Percentiles rank a stretch among this genome's conserved stretches.
Evolutionary conservation across 2,888 invertebrate species (phyloP).

Genomic region (Liopterus haemorrhoidalis): DNA sequence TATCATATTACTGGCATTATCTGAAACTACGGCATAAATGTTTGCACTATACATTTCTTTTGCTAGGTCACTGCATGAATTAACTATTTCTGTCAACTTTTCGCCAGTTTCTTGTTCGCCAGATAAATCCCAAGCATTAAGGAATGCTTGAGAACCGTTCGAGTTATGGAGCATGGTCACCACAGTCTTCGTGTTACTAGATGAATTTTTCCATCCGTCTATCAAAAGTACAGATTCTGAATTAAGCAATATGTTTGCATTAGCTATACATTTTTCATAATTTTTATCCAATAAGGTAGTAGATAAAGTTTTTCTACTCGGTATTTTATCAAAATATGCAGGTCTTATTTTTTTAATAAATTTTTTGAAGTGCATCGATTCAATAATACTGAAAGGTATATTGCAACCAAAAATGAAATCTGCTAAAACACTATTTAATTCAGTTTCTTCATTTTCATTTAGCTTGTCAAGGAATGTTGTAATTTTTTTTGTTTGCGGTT

Average conservation of each 20-base stretch:
- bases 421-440: no score
- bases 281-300: conserved; percentile 3
- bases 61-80: conserved; percentile 24
- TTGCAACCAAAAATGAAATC: no score
- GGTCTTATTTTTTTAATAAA: conserved; percentile 1
- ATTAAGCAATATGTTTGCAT: neutral
- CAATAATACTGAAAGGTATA: no score
- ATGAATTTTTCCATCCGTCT: conserved; percentile 25
- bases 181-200: conserved; percentile 19
- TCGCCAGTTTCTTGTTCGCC: conserved; percentile 19
- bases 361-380: conserved; percentile 1
- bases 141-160: conserved; percentile 18
- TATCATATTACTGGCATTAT: conserved; percentile 32
- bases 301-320: neutral
- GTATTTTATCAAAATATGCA: neutral
- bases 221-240: conserved; percentile 1
- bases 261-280: conserved; percentile 8
- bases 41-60: conserved; percentile 22
- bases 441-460: no score
- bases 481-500: no score
- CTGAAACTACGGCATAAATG: conserved; percentile 32
- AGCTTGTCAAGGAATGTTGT: no score
- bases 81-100: conserved; percentile 25
- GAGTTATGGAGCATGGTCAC: conserved; percentile 18
- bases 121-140: conserved; percentile 28